Conservation (phyloP, 2,797 vertebrate species). For the Acipenser oxyrinchus region DNA sequence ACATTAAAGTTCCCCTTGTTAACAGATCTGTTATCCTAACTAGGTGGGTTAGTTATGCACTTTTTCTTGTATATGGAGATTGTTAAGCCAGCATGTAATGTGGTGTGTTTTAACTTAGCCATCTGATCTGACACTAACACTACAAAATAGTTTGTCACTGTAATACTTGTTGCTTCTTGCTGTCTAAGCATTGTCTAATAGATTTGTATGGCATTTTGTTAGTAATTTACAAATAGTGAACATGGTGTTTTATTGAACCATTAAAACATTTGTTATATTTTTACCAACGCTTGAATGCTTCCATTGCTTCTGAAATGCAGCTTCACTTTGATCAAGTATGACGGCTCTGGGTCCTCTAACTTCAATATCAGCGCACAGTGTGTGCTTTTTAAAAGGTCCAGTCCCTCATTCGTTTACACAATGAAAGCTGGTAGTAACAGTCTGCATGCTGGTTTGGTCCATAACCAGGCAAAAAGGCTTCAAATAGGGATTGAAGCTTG, state of each 20-base stretch:
- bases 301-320: constrained; percentile 17
- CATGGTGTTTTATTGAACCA: constrained; percentile 53
- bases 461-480: too few relatives aligned
- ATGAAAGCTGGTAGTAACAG: too few relatives aligned
- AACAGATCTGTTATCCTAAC: background rate
- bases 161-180: constrained; percentile 54
- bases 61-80: constrained; percentile 43
- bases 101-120: constrained; percentile 48
- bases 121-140: constrained; percentile 22
- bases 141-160: too few relatives aligned
- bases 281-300: constrained; percentile 48
- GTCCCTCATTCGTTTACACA: too few relatives aligned
- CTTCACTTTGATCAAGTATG: too few relatives aligned
- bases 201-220: constrained; percentile 53
- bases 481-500: too few relatives aligned
- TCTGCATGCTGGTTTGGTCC: too few relatives aligned
- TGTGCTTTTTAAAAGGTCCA: too few relatives aligned
- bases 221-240: constrained; percentile 48
- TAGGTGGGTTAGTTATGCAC: constrained; percentile 41
- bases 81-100: constrained; percentile 44
- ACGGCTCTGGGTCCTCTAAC: too few relatives aligned
- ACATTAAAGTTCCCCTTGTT: constrained; percentile 1
- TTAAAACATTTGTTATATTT: constrained; percentile 60
- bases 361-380: too few relatives aligned
- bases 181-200: constrained; percentile 28